Evolutionary conservation across 1,140 invertebrate genomes (phyloP).

Genomic region (Nymphalis io): DNA sequence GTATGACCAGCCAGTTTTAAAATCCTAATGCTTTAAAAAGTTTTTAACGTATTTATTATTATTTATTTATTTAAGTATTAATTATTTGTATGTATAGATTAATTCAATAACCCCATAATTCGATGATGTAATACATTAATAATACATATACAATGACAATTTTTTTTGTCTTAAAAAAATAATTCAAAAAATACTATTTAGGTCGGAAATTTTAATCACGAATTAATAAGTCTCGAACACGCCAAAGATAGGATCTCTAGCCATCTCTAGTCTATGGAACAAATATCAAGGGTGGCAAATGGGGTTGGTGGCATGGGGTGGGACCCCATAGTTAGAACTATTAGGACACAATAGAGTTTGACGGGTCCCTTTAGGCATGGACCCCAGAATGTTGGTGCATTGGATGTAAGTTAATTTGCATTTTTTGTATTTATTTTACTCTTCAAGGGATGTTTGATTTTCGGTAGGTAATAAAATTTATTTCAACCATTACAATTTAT

Average conservation of each 20-base stretch:
- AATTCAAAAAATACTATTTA: neutral
- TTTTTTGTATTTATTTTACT: slow-evolving; percentile 53
- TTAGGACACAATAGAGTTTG: slow-evolving; percentile 64
- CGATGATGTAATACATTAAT: too few species aligned
- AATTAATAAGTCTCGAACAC: slow-evolving; percentile 21
- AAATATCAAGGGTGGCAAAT: slow-evolving; percentile 30
- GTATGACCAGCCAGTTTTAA: neutral
- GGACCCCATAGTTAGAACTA: slow-evolving; percentile 52
- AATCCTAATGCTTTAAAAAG: neutral
- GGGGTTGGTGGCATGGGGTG: slow-evolving; percentile 46
- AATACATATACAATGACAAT: too few species aligned
- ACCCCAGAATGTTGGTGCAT: slow-evolving; percentile 43
- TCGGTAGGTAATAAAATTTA: slow-evolving; percentile 27
- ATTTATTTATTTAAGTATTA: neutral
- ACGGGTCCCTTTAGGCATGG: slow-evolving; percentile 46
- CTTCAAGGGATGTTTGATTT: slow-evolving; percentile 33
- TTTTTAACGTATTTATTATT: neutral
- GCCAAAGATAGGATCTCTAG: neutral
- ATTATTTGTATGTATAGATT: too few species aligned
- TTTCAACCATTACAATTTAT: neutral
- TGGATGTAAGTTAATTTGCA: slow-evolving; percentile 66
- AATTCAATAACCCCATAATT: too few species aligned
- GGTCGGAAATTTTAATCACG: neutral
- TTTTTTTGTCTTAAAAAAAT: neutral
- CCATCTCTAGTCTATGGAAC: slow-evolving; percentile 14